These are phyloP conservation scores for Aethes cnicana DNA, from an alignment of 2,888 invertebrate genomes.

Conservation along the genomic window DNA sequence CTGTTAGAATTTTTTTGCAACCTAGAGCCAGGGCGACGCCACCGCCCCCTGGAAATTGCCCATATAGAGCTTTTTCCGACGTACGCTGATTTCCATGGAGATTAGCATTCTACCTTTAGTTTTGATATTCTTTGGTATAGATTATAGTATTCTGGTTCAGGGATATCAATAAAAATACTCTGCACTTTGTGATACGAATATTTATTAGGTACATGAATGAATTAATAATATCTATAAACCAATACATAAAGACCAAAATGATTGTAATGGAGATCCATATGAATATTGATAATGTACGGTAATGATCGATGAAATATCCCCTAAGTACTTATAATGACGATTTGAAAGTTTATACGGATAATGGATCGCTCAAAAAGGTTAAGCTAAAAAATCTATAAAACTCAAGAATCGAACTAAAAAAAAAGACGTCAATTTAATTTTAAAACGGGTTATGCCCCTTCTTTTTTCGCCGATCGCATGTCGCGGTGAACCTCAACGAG, in stretches of 20 bases:
- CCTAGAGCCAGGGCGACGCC: no score
- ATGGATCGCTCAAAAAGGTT: conserved; percentile 11
- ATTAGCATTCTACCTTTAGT: no score
- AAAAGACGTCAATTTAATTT: conserved; percentile 10
- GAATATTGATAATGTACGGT: background rate
- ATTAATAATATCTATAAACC: conserved; percentile 19
- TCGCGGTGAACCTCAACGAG: conserved; percentile 41
- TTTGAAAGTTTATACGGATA: conserved; percentile 3
- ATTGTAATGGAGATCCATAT: conserved; percentile 10
- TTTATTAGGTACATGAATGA: conserved; percentile 28
- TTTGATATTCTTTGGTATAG: no score
- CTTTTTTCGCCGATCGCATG: conserved; percentile 9
- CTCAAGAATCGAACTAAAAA: conserved; percentile 2
- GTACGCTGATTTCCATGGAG: no score
- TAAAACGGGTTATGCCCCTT: conserved; percentile 14
- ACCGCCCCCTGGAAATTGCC: no score
- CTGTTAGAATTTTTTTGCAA: no score
- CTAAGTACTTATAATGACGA: background rate
- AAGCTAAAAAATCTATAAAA: conserved; percentile 8
- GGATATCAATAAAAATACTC: conserved; percentile 4
- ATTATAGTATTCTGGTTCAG: no score
- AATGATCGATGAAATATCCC: conserved; percentile 9
- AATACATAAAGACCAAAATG: conserved; percentile 24
- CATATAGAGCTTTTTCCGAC: no score
- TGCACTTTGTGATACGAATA: conserved; percentile 5